Base-by-base conservation (phyloP, 2,113 vertebrate genomes). In the Empidonax alnorum region DNA sequence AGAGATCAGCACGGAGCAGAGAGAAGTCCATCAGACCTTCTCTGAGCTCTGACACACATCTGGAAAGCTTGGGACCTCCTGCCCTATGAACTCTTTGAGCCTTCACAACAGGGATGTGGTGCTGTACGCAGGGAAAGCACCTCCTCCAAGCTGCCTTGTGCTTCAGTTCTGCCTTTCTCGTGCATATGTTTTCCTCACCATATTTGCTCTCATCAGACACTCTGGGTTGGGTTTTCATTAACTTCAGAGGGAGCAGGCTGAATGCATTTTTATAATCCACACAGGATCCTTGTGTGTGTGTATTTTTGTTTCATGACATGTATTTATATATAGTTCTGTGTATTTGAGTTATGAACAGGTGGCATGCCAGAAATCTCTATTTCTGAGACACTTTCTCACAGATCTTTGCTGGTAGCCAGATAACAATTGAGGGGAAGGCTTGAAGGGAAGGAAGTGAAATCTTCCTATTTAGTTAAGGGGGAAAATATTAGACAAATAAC, bases 241-340 rank as follows among this genome's bases (percentile, higher is more conserved):
- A 90, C 94, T 96, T 94, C 84, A 59, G 95, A 86, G 47, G 52
- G 68, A 92, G 68, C 82, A 83, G 4, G 0, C 75, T 86, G 78
- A 88, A 95, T 69, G 81, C 92, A 55, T 96, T 89, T 71, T 71
- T 87, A 84, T 92, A 84, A 93, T 55, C 90, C 85, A 84, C 82
- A 88, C 79, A 59, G 94, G 74, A 88, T 93, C 92, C 67, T 49
- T 63, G 68, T 92, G 80, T 87, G 72, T 84, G 82, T 91, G 89
- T 96, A 75, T 96, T 92, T 97, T 88, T 87, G 93, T 92, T 92
- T 73, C 62, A 41, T 94, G 90, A 79, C 92, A 89, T 87, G 88
- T 95, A 94, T 97, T 95, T 96, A 95, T 95, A 94, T 90, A 90
- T 84, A 96, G 95, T 90, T 93, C 72, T 72, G 85, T 87, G 92